Percentiles rank a stretch among this genome's conserved stretches.
Evolutionary conservation across 2,113 vertebrate species (phyloP).

Genomic region (Polypterus senegalus): DNA sequence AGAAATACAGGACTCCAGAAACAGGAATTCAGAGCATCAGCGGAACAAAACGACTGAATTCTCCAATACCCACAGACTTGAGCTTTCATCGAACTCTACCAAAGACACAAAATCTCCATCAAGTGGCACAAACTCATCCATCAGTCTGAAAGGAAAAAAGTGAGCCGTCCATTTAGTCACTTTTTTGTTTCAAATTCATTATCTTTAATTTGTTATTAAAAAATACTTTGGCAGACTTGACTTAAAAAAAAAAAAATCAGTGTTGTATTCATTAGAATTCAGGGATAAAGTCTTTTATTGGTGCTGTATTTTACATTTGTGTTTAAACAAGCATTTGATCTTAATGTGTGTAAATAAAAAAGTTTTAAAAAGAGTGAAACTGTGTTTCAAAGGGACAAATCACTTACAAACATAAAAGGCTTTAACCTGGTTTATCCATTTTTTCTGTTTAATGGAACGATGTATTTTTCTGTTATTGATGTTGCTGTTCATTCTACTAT

Average conservation of each 20-base stretch:
- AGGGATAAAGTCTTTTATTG: conserved; percentile 72
- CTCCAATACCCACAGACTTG: neutral
- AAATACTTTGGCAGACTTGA: neutral
- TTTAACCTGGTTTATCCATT: no score
- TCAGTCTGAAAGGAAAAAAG: neutral
- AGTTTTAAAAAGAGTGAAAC: neutral
- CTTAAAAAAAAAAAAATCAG: conserved; percentile 27
- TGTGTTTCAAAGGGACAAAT: neutral
- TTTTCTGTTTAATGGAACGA: no score
- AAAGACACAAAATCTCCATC: conserved; percentile 56
- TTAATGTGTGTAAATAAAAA: conserved; percentile 1
- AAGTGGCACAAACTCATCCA: conserved; percentile 46
- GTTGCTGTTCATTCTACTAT: no score
- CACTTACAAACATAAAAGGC: no score
- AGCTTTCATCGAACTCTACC: conserved; percentile 62
- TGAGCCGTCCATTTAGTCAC: conserved; percentile 34
- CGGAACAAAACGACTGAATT: no score
- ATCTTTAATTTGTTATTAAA: conserved; percentile 41
- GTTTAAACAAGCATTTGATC: conserved; percentile 1
- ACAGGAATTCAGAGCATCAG: no score
- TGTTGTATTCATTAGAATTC: conserved; percentile 64
- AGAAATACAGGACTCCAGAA: no score
- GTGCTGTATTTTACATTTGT: conserved; percentile 47
- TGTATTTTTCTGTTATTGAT: no score
- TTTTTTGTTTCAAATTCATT: conserved; percentile 7